These are phyloP conservation scores for Aplidium turbinatum DNA, from an alignment of 23 tunicate species.

Conservation along the genomic window DNA sequence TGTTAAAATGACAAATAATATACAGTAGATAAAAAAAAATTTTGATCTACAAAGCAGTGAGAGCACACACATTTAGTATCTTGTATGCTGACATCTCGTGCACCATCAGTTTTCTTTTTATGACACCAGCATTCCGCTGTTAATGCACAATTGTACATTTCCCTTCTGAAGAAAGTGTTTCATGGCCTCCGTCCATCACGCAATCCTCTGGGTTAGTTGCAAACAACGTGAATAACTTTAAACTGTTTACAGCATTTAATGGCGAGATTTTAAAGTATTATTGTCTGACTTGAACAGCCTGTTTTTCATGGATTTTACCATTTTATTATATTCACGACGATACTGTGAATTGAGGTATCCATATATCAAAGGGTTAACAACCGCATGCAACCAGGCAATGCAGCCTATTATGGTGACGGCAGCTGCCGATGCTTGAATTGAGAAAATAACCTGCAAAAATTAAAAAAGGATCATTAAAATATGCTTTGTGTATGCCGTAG, in stretches of 20 bases:
- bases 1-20: no score
- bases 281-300: conserved; percentile 16
- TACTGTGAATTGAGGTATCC: conserved; percentile 85
- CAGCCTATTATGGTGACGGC: conserved; percentile 40
- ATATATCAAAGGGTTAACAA: conserved; percentile 87
- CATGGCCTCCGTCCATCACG: not conserved
- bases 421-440: conserved; percentile 35
- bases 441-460: conserved; percentile 31
- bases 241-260: no score
- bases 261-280: no score
- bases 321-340: conserved; percentile 68
- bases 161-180: not conserved
- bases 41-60: no score
- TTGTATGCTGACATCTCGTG: no score
- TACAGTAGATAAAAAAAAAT: no score
- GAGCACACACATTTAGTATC: no score
- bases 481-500: no score
- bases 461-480: not conserved
- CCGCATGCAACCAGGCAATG: conserved; percentile 87
- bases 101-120: no score
- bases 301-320: conserved; percentile 27
- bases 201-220: conserved; percentile 1
- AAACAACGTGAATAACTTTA: no score
- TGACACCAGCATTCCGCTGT: no score
- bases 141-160: not conserved